phyloP scores from a whole-genome alignment of 2,888 invertebrate species.

The Drosophila fulvimacula region DNA sequence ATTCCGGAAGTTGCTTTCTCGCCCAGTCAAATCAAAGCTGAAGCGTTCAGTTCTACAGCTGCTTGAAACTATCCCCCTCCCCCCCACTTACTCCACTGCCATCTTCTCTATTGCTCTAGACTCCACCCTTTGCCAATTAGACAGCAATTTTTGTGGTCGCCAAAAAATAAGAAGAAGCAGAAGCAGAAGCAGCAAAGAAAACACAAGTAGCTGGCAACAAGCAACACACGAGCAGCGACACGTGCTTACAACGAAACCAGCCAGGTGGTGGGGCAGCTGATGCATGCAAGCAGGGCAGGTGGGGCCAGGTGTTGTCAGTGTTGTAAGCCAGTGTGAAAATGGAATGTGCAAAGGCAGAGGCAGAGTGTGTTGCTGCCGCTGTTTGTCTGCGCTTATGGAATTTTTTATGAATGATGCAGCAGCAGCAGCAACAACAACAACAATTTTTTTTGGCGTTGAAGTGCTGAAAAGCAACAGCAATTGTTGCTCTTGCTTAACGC shows the following conservation, averaged over 20 bases:
- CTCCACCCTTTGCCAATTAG: conserved; percentile 13
- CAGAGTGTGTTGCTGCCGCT: background rate
- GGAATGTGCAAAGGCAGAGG: conserved; percentile 25
- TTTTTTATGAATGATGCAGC: conserved; percentile 70
- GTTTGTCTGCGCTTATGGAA: conserved; percentile 65
- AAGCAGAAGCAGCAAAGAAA: background rate
- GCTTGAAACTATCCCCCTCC: background rate
- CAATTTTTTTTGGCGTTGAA: conserved; percentile 53
- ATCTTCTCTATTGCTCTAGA: background rate
- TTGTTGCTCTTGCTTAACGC: conserved; percentile 29
- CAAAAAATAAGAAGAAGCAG: background rate
- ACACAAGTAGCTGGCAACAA: conserved; percentile 26
- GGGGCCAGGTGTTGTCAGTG: conserved; percentile 21
- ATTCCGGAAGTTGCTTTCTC: conserved; percentile 37
- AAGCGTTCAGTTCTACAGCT: conserved; percentile 8
- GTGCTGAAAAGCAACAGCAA: conserved; percentile 49
- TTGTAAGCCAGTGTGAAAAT: conserved; percentile 55
- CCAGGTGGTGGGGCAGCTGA: conserved; percentile 22
- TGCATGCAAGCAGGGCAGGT: background rate
- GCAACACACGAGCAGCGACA: conserved; percentile 59
- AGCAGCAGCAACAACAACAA: conserved; percentile 33
- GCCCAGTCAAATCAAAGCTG: conserved; percentile 18
- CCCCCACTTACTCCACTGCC: background rate
- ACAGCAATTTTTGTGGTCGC: conserved; percentile 10
- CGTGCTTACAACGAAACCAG: conserved; percentile 58